Conservation (phyloP, 53 echinoderm and acorn worm species). For the Arbacia lixula region DNA sequence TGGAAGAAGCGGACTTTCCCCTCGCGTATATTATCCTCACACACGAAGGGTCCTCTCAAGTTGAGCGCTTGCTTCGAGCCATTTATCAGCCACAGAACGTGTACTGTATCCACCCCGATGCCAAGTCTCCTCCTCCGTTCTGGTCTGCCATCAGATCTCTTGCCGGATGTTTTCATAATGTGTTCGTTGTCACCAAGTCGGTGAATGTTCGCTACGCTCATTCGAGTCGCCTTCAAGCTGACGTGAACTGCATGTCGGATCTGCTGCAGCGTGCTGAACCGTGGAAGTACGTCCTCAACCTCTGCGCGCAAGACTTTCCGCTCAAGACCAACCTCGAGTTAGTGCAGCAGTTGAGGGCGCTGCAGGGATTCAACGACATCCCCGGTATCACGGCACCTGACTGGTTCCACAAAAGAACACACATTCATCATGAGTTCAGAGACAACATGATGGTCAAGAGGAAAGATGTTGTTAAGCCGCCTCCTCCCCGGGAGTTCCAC, state of each 20-base stretch:
- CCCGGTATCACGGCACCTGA: conserved; percentile 65
- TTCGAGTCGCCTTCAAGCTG: conserved; percentile 35
- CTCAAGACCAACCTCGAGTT: conserved; percentile 62
- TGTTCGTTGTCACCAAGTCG: conserved; percentile 52
- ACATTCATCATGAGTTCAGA: conserved; percentile 33
- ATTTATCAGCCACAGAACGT: conserved; percentile 58
- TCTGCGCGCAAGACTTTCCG: conserved; percentile 63
- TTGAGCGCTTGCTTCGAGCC: conserved; percentile 48
- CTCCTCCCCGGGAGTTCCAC: conserved; percentile 61
- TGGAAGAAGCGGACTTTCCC: conserved; percentile 72
- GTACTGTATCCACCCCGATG: conserved; percentile 59
- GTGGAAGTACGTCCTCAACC: conserved; percentile 64
- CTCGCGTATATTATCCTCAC: conserved; percentile 69
- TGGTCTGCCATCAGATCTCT: conserved; percentile 24
- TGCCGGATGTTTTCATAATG: conserved; percentile 48
- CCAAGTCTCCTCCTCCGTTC: conserved; percentile 38
- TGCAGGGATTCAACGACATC: conserved; percentile 49
- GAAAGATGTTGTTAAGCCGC: conserved; percentile 8
- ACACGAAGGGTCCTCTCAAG: conserved; percentile 50
- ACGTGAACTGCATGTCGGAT: conserved; percentile 62
- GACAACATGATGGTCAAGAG: conserved; percentile 27
- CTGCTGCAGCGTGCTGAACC: conserved; percentile 12
- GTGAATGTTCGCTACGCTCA: conserved; percentile 41
- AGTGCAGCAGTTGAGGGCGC: conserved; percentile 49
- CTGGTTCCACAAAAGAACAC: conserved; percentile 51